Conservation (phyloP, 2,888 invertebrate species). For the Athripsodes cinereus region DNA sequence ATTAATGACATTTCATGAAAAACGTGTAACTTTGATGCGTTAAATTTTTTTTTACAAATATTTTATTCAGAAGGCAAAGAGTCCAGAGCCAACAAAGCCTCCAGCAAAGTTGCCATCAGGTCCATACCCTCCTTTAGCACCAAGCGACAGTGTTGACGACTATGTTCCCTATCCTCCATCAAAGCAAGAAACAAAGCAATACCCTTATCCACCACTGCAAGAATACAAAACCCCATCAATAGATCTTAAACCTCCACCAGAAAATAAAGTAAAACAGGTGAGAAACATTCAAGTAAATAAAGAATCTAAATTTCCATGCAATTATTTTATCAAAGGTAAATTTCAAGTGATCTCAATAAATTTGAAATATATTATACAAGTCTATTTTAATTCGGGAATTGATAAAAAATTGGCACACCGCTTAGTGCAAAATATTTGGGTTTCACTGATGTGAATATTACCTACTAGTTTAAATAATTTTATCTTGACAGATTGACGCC, state of each 20-base stretch:
- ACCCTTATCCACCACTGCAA: conserved; percentile 7
- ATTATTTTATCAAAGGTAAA: too few relatives aligned
- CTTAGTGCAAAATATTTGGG: too few relatives aligned
- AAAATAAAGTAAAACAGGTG: too few relatives aligned
- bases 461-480: too few relatives aligned
- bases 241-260: conserved; percentile 10
- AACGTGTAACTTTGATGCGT: too few relatives aligned
- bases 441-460: too few relatives aligned
- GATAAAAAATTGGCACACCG: too few relatives aligned
- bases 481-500: background rate
- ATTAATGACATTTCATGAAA: too few relatives aligned
- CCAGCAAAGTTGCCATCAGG: background rate
- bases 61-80: background rate
- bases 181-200: background rate
- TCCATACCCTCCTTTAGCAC: background rate
- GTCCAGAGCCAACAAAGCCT: background rate
- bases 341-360: background rate
- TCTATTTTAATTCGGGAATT: too few relatives aligned
- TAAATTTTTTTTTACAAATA: too few relatives aligned
- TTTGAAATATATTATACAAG: background rate
- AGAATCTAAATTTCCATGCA: too few relatives aligned
- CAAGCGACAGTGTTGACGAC: background rate
- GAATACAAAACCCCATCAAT: background rate
- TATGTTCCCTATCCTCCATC: conserved; percentile 10
- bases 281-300: too few relatives aligned